Percentiles rank a stretch among this genome's conserved stretches.
Conservation (phyloP, 2,113 vertebrate species). For the Cyphomyrus plagiostoma region DNA sequence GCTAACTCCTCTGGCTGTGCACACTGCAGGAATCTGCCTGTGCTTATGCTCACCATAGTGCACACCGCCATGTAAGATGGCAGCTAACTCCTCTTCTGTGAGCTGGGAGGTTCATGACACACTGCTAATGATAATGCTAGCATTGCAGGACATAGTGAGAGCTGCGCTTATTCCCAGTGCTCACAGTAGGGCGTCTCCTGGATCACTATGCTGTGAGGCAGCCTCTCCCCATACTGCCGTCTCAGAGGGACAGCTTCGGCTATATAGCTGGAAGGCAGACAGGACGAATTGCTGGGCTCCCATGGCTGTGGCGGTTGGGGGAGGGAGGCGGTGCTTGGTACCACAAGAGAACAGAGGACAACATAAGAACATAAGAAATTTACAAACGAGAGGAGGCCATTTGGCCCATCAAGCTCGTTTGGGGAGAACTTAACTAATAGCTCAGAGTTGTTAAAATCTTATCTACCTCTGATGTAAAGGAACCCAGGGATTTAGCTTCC, state of each 20-base stretch:
- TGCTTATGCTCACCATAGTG: no score
- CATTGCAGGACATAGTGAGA: neutral
- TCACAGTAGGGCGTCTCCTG: neutral
- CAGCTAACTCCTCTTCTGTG: no score
- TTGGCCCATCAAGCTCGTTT: no score
- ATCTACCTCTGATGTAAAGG: no score
- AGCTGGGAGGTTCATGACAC: neutral
- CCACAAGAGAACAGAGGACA: conserved; percentile 27
- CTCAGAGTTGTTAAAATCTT: no score
- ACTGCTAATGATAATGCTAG: neutral
- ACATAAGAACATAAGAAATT: no score
- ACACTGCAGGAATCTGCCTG: no score
- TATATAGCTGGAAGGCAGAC: neutral
- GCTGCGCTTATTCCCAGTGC: neutral
- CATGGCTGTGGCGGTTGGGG: neutral
- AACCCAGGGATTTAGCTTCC: no score
- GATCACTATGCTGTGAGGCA: neutral
- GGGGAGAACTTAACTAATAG: no score
- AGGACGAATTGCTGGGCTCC: neutral
- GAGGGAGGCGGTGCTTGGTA: neutral
- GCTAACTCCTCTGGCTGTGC: neutral
- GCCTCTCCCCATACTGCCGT: neutral
- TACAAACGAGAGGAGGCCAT: no score
- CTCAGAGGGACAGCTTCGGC: neutral
- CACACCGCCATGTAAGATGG: no score